Base-by-base conservation (phyloP, 2,888 invertebrate genomes). In the Amitus sp. region DNA sequence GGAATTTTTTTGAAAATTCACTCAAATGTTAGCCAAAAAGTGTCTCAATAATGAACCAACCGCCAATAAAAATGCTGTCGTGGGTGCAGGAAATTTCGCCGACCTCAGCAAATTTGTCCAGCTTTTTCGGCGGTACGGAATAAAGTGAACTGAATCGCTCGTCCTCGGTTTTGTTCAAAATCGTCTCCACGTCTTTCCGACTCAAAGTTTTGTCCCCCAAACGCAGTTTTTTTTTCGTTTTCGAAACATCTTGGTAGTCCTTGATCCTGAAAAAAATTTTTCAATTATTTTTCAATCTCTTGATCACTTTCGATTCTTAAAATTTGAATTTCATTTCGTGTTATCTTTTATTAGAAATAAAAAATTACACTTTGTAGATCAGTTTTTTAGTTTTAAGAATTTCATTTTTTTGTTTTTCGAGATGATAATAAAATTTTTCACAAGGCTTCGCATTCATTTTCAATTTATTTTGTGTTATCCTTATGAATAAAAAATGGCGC, bases 31-130 rank as follows among this genome's bases (percentile, higher is more conserved):
- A 7, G 5, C 9, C 9, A 7, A 9, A 27, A 27, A 27, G 28
- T 65, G n/a, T n/a, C n/a, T n/a, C n/a, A n/a, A n/a, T n/a, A n/a
- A n/a, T n/a, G n/a, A n/a, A n/a, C n/a, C n/a, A n/a, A 87, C 87
- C 87, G 83, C 72, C 92, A 49, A 93, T 76, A 77, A 86, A 91
- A 20, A 89, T 76, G 9, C 90, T 86, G 56, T 86, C 84, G 68
- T 89, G 88, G 2, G 80, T 79, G 66, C 87, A 87, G 1, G 80
- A 78, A 2, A 90, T 85, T 45, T 83, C 81, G 17, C 85, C 85
- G 67, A 87, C 85, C 2, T 66, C 68, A 2, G 86, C 83, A 19
- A 73, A 68, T 18, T 73, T 75, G 7, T 73, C 70, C 0, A 87
- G 86, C 5, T 82, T 64, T 0, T 82, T 68, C 1, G 88, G 88